Conservation (phyloP, 2,888 invertebrate genomes). For the Sinelater perroti region DNA sequence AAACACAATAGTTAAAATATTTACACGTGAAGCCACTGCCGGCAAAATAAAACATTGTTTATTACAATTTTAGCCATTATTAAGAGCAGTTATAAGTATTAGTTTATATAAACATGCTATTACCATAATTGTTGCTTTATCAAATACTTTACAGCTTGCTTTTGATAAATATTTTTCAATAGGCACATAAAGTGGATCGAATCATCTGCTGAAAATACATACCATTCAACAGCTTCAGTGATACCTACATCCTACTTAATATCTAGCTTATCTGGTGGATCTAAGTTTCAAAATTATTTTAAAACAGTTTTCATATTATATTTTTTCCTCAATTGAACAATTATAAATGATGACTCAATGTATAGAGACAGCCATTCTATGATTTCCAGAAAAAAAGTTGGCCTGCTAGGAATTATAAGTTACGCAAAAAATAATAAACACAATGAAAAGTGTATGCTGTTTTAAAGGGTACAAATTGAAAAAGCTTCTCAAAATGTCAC, state of each 20-base stretch:
- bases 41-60: constrained; percentile 28
- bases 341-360: not conserved
- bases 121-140: constrained; percentile 25
- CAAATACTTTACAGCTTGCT: constrained; percentile 19
- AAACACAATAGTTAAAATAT: constrained; percentile 32
- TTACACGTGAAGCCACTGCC: constrained; percentile 37
- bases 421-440: not conserved
- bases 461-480: not conserved
- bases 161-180: constrained; percentile 29
- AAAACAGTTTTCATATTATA: not conserved
- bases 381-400: not conserved
- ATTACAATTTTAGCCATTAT: constrained; percentile 34
- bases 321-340: not conserved
- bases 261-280: constrained; percentile 23
- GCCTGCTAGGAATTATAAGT: not conserved
- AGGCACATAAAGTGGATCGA: constrained; percentile 14
- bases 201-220: constrained; percentile 15
- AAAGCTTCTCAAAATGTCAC: too few species aligned
- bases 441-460: not conserved
- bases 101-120: constrained; percentile 36
- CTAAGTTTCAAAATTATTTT: constrained; percentile 13
- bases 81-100: constrained; percentile 33
- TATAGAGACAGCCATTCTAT: not conserved
- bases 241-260: constrained; percentile 15
- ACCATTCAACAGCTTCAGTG: not conserved